Base-by-base conservation (phyloP, 2,888 invertebrate genomes). In the Camptogramma bilineatum region DNA sequence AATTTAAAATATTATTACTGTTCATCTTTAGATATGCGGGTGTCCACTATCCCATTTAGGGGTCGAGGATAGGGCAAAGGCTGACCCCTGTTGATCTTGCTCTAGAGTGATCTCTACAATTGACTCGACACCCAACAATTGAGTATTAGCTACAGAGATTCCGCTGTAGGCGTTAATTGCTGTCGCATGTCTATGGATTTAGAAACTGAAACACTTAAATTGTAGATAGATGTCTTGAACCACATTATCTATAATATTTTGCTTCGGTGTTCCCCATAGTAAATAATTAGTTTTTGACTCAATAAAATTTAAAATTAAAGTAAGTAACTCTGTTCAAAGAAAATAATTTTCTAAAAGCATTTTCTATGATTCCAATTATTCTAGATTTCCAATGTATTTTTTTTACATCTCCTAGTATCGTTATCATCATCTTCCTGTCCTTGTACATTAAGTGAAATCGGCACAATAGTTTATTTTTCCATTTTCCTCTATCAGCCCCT, bases 31-130 rank as follows among this genome's bases (percentile, higher is more conserved):
- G 75, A 75, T 78, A 90, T 91, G 92, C 91, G 91, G 91, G 92
- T 88, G 88, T 85, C 86, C 86, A 83, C 85, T 82, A 81, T 83
- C 81, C 79, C 79, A 85, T 85, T 83, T 81, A 78, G 83, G 80
- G 87, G 88, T 73, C 72, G 85, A 78, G 79, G 82, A 82, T 80
- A 76, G 80, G 76, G 72, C 70, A 59, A 52, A 68, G 52, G 53
- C 70, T 73, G 79, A 75, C 77, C 79, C 75, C 76, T 53, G 73
- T 70, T 75, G 75, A 77, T 71, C 74, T 75, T 79, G 72, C 72
- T 72, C 74, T 74, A 73, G 68, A 73, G 64, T 73, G 73, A 77
- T 72, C 74, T 72, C 69, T 71, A 72, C 76, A 76, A 79, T 79
- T 76, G 74, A 71, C 66, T 77, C 78, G 74, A 75, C 80, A 77